phyloP scores from a whole-genome alignment of 2,888 invertebrate species.

The Myathropa florea region DNA sequence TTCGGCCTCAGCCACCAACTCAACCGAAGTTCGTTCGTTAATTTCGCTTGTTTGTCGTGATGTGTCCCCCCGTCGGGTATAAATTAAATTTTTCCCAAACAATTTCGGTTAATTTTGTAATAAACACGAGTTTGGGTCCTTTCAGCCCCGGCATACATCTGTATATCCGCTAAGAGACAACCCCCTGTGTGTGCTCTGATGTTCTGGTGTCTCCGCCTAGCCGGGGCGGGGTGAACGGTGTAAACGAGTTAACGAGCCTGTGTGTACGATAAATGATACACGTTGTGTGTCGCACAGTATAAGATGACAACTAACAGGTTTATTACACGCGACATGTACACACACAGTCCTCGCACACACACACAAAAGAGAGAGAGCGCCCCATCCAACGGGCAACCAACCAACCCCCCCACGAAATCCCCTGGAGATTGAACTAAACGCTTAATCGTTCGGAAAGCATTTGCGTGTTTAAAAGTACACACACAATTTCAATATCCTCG shows the following conservation, averaged over 20 bases:
- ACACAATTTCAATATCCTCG: slow-evolving; percentile 50
- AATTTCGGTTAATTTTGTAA: slow-evolving; percentile 48
- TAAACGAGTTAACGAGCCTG: slow-evolving; percentile 16
- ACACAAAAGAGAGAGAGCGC: not conserved
- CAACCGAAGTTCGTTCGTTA: not conserved
- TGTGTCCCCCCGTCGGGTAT: slow-evolving; percentile 20
- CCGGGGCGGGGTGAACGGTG: not conserved
- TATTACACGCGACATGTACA: slow-evolving; percentile 2
- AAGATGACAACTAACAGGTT: slow-evolving; percentile 39
- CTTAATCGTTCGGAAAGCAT: slow-evolving; percentile 59
- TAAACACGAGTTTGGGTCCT: slow-evolving; percentile 16
- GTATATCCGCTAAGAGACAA: too few relatives aligned
- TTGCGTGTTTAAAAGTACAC: slow-evolving; percentile 32
- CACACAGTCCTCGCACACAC: not conserved
- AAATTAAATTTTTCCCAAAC: slow-evolving; percentile 44
- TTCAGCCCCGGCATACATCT: not conserved
- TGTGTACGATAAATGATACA: slow-evolving; percentile 31
- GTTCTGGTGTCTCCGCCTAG: not conserved
- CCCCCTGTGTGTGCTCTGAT: too few relatives aligned
- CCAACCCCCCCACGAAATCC: too few relatives aligned
- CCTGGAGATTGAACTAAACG: slow-evolving; percentile 26
- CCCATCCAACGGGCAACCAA: too few relatives aligned
- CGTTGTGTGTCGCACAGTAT: not conserved
- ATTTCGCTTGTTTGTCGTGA: not conserved
- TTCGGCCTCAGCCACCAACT: not conserved